Evolutionary conservation across 2,888 invertebrate genomes (phyloP), one percentile per base, ranked within the genome.

Genomic region (Drosophila acutilabella): DNA sequence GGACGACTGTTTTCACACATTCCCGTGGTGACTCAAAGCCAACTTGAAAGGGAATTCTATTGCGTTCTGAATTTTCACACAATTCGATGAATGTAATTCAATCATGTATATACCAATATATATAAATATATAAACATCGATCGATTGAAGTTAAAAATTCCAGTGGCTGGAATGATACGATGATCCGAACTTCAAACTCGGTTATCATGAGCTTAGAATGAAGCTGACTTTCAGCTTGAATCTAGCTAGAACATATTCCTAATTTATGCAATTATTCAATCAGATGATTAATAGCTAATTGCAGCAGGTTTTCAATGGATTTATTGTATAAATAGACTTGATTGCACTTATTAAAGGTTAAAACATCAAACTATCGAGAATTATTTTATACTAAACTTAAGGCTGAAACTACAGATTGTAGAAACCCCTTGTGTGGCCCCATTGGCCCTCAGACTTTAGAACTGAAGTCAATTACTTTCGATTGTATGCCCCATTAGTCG

Each of bases 211-310:
- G 41, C 20, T 38, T 42, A 41, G 60, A 68, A 61, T 40, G 14
- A 47, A 57, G 44, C 53, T 16, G 44, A 40, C 47, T 48, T 52
- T 66, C 45, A 23, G 60, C 23, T 45, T 44, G 51, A 56, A 56
- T 68, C 59, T 10, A 14, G 51, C 14, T 26, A 53, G 20, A 16
- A 2, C 23, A 51, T 16, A 8, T 42, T 8, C 11, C 58, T 78
- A 61, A 78, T 73, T 52, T 68, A 75, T 73, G 58, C 61, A 64
- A 73, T 69, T 75, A 78, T 78, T 69, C 64, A 73, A 69, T 73
- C 61, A 52, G 5, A 54, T 78, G 74, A 78, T 73, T 75, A 69
- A 69, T 69, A 11, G 44, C 23, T 69, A 75, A 73, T 64, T 78
- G 69, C 54, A 44, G 42, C 38, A 8, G 23, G 30, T 44, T 53